Evolutionary conservation across 1,140 invertebrate genomes (phyloP).

Genomic region (Drosophila bifasciata): DNA sequence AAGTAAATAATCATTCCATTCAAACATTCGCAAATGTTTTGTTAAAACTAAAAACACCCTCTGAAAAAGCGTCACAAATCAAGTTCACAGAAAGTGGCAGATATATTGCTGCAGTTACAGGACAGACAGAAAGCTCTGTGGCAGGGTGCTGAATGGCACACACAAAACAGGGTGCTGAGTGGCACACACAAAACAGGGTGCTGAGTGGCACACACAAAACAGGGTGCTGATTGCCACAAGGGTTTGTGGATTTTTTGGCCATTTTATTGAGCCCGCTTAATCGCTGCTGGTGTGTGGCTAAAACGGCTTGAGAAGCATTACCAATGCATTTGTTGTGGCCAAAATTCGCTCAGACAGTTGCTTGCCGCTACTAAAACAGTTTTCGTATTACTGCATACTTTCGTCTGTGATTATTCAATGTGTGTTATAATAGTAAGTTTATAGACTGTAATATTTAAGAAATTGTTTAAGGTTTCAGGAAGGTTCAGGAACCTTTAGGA

Average conservation of each 20-base stretch:
- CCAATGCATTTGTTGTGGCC: conserved; percentile 48
- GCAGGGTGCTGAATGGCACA: no score
- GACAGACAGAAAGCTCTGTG: conserved; percentile 3
- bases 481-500: no score
- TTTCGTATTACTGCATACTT: not conserved
- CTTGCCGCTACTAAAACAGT: conserved; percentile 28
- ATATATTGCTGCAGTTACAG: conserved; percentile 33
- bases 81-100: not conserved
- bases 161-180: no score
- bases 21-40: no score
- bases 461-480: no score
- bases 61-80: no score
- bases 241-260: conserved; percentile 4
- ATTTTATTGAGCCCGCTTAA: conserved; percentile 32
- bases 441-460: no score
- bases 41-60: no score
- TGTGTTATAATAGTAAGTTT: no score
- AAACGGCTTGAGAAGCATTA: conserved; percentile 42
- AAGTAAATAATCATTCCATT: no score
- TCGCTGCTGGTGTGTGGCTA: conserved; percentile 27
- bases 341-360: conserved; percentile 33
- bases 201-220: conserved; percentile 1
- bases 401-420: no score
- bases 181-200: no score
- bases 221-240: not conserved